A percentile compares a stretch with the other conserved stretches of the same genome.
Evolutionary conservation across 1,140 invertebrate genomes (phyloP).

Genomic region (Frieseomelitta varia): DNA sequence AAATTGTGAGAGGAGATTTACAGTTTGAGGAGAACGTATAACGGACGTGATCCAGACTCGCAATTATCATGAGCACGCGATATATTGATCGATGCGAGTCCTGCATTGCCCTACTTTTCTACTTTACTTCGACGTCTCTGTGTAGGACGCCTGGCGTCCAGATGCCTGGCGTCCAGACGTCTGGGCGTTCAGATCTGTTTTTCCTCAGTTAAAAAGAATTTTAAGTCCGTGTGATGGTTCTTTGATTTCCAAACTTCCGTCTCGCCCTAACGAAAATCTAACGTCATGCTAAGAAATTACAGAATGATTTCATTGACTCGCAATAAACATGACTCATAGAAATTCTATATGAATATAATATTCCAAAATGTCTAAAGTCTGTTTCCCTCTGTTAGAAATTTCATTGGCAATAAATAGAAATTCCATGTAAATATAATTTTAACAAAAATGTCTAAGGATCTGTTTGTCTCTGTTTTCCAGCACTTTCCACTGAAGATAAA

Average conservation of each 20-base stretch:
- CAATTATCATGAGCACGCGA: constrained; percentile 4
- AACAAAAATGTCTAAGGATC: not conserved
- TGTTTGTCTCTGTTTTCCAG: constrained; percentile 80
- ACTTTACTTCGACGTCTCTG: not conserved
- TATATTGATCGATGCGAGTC: constrained; percentile 54
- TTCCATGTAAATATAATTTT: not conserved
- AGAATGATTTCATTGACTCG: not conserved
- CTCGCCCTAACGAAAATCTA: too few relatives aligned
- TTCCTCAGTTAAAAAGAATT: not conserved
- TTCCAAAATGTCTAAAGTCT: not conserved
- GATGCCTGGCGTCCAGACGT: not conserved
- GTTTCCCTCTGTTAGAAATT: constrained; percentile 57
- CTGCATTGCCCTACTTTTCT: constrained; percentile 60
- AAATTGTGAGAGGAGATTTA: constrained; percentile 8
- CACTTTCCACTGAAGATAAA: constrained; percentile 89
- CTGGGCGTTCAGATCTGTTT: not conserved
- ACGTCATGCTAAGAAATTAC: not conserved
- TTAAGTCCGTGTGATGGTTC: too few relatives aligned
- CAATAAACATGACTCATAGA: not conserved
- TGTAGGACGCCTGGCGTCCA: constrained; percentile 42
- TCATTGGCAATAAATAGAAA: not conserved
- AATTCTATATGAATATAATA: not conserved
- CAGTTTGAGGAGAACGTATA: not conserved
- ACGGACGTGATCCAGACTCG: constrained; percentile 6
- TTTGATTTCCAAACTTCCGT: not conserved